Percentiles rank a stretch among this genome's conserved stretches.
Evolutionary conservation across 2,113 vertebrate genomes (phyloP).

Genomic region (Centrocercus urophasianus): DNA sequence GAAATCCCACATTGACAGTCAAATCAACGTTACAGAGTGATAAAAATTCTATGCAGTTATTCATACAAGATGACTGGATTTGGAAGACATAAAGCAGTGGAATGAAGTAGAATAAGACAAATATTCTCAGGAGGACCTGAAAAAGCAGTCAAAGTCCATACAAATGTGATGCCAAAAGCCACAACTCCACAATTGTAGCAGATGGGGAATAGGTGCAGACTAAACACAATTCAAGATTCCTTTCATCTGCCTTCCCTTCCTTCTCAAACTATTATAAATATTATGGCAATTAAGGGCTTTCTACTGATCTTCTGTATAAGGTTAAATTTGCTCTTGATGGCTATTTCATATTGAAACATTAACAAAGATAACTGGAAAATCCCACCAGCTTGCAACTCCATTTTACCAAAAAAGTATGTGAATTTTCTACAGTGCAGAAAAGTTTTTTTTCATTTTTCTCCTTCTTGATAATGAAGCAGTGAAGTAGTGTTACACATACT

Average conservation of each 20-base stretch:
- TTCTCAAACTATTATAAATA: neutral
- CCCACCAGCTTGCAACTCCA: fast-evolving
- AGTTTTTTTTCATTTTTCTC: neutral
- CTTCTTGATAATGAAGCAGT: neutral
- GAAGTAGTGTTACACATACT: neutral
- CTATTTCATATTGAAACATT: neutral
- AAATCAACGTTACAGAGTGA: neutral
- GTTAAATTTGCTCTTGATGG: neutral
- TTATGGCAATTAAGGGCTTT: neutral
- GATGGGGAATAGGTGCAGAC: neutral
- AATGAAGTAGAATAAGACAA: neutral
- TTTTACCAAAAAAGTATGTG: neutral
- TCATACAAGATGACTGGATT: neutral
- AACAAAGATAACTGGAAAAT: neutral
- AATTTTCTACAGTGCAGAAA: neutral
- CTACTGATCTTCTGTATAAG: neutral
- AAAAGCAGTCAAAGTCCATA: neutral
- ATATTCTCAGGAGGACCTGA: neutral
- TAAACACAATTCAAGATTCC: neutral
- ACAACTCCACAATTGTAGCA: neutral
- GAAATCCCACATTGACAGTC: neutral
- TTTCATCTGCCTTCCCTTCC: neutral
- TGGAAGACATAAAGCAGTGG: neutral
- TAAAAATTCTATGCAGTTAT: neutral
- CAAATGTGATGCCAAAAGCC: neutral